Evolutionary conservation across 2,888 invertebrate genomes (phyloP).

Genomic region (Dugesia japonica): DNA sequence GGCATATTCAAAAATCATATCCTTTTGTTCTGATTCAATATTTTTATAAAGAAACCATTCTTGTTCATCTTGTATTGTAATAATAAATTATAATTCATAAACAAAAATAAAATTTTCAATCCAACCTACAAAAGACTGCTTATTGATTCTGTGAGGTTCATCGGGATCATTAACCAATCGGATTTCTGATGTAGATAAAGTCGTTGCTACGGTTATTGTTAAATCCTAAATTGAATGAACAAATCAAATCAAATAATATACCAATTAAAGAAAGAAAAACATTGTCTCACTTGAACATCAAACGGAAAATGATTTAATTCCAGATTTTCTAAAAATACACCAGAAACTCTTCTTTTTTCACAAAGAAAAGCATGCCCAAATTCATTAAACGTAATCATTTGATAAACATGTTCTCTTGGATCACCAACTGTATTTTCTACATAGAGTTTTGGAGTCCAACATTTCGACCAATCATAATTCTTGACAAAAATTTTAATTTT

Average conservation of each 20-base stretch:
- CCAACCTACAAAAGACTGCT: conserved; percentile 41
- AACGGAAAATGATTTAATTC: conserved; percentile 45
- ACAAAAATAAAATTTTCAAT: neutral
- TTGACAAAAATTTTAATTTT: neutral
- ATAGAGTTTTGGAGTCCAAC: conserved; percentile 43
- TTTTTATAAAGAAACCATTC: conserved; percentile 45
- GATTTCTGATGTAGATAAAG: conserved; percentile 40
- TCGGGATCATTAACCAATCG: conserved; percentile 41
- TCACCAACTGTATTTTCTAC: conserved; percentile 43
- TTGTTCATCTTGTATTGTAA: conserved; percentile 40
- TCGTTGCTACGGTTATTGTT: conserved; percentile 44
- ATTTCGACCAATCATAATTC: conserved; percentile 33
- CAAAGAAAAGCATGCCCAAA: conserved; percentile 41
- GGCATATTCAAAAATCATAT: conserved; percentile 43
- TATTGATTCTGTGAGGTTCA: conserved; percentile 42
- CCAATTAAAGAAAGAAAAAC: too few species aligned
- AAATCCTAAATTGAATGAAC: conserved; percentile 39
- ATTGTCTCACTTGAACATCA: conserved; percentile 42
- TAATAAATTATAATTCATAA: neutral
- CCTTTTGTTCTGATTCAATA: conserved; percentile 42
- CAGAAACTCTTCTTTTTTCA: conserved; percentile 42
- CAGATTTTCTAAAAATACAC: conserved; percentile 43
- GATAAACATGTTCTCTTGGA: conserved; percentile 40
- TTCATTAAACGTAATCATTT: conserved; percentile 39
- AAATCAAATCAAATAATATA: neutral